Percentiles rank a stretch among this genome's conserved stretches.
phyloP scores from a whole-genome alignment of 2,113 vertebrate genomes.

The Psettodes erumei region DNA sequence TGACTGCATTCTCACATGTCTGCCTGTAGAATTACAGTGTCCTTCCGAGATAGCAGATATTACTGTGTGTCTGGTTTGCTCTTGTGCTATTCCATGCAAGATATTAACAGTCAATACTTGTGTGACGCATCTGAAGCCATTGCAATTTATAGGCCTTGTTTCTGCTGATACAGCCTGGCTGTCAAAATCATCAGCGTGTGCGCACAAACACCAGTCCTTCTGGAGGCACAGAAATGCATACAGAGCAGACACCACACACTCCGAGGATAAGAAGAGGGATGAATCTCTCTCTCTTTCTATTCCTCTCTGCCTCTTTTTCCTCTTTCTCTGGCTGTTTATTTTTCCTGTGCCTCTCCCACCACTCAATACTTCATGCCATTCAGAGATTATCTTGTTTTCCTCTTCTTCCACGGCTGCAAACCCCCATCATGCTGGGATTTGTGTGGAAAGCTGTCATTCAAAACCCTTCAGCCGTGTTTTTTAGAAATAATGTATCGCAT shows the following conservation, averaged over 20 bases:
- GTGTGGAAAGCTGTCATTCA: constrained; percentile 67
- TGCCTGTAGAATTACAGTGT: constrained; percentile 26
- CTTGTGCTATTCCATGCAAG: constrained; percentile 34
- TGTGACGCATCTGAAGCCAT: constrained; percentile 68
- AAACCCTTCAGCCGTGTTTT: constrained; percentile 45
- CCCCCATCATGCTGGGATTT: constrained; percentile 71
- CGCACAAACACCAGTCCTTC: constrained; percentile 68
- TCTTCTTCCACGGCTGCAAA: constrained; percentile 48
- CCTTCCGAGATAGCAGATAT: constrained; percentile 24
- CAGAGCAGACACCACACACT: constrained; percentile 60
- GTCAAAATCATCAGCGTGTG: constrained; percentile 79
- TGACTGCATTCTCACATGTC: not conserved
- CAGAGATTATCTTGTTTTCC: constrained; percentile 71
- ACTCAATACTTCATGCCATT: constrained; percentile 51
- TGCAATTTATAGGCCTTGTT: constrained; percentile 76
- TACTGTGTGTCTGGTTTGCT: constrained; percentile 44
- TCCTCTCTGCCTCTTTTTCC: constrained; percentile 25
- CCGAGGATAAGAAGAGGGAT: constrained; percentile 29
- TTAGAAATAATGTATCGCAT: constrained; percentile 47
- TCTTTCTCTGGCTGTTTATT: constrained; percentile 60
- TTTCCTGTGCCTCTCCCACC: constrained; percentile 36
- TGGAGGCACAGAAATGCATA: constrained; percentile 62
- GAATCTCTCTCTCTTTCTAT: constrained; percentile 21
- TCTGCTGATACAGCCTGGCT: constrained; percentile 79
- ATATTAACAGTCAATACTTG: constrained; percentile 78